Evolutionary conservation across 2,888 invertebrate species (phyloP).

Genomic region (Aquatica leii): DNA sequence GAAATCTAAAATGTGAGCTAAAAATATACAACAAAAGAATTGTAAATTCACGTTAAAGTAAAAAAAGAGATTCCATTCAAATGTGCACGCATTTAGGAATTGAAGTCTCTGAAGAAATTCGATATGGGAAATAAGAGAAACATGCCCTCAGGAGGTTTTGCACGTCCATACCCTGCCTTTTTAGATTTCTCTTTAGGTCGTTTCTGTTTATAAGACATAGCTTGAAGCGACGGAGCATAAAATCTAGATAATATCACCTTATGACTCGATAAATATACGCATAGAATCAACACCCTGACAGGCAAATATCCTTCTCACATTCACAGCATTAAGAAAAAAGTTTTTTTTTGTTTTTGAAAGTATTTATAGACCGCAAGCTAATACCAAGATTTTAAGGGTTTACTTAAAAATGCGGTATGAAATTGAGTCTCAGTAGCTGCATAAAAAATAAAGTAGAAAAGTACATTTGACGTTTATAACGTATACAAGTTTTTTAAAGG

Average conservation of each 20-base stretch:
- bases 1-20: no score
- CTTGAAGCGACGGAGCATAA: slow-evolving; percentile 35
- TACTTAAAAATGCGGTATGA: slow-evolving; percentile 18
- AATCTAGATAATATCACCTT: slow-evolving; percentile 38
- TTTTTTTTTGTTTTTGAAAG: slow-evolving; percentile 25
- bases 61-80: slow-evolving; percentile 21
- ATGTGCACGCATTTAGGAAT: slow-evolving; percentile 23
- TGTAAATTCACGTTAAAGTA: slow-evolving; percentile 11
- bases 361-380: slow-evolving; percentile 21
- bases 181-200: slow-evolving; percentile 30
- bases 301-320: slow-evolving; percentile 30
- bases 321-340: slow-evolving; percentile 28
- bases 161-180: slow-evolving; percentile 32
- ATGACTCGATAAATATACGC: slow-evolving; percentile 34
- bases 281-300: slow-evolving; percentile 34
- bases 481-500: not conserved
- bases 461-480: not conserved
- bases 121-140: slow-evolving; percentile 34
- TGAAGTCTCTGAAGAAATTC: slow-evolving; percentile 28
- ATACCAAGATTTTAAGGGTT: slow-evolving; percentile 13
- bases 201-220: slow-evolving; percentile 23
- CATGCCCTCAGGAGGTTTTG: slow-evolving; percentile 33
- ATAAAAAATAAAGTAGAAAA: not conserved
- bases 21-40: slow-evolving; percentile 6
- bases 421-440: no score